phyloP scores from a whole-genome alignment of 2,113 vertebrate species.

The Trochalopteron elliotii region DNA sequence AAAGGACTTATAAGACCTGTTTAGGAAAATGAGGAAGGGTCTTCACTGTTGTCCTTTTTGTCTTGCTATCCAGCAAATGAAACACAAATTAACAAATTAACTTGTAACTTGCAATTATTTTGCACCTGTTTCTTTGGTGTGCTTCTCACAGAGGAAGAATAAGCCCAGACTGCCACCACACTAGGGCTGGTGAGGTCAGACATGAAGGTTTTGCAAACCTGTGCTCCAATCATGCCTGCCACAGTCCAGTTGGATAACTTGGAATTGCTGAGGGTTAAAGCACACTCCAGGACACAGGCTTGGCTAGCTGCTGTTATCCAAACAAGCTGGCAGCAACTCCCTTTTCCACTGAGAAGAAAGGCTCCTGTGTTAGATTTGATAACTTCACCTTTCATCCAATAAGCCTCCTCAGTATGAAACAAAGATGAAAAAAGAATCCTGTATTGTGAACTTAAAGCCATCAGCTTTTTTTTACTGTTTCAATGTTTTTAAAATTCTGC shows the following conservation, averaged over 20 bases:
- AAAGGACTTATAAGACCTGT: neutral
- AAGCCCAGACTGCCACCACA: neutral
- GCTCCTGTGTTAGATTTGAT: neutral
- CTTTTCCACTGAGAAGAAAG: neutral
- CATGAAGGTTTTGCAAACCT: fast-evolving
- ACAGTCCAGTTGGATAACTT: fast-evolving
- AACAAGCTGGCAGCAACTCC: neutral
- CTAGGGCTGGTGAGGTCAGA: neutral
- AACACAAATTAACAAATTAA: neutral
- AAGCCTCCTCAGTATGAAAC: neutral
- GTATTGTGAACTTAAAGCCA: neutral
- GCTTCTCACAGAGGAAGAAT: neutral
- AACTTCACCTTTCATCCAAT: neutral
- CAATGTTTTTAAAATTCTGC: neutral
- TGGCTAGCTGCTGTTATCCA: neutral
- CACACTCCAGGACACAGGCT: neutral
- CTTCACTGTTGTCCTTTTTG: neutral
- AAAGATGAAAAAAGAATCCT: neutral
- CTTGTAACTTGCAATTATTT: neutral
- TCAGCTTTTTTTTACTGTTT: neutral
- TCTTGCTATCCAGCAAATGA: neutral
- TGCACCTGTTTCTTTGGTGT: neutral
- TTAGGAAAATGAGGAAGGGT: neutral
- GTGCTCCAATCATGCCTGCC: fast-evolving
- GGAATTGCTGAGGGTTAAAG: neutral